A percentile compares a stretch with the other conserved stretches of the same genome.
phyloP scores from a whole-genome alignment of 2,888 invertebrate genomes.

The Anorthoa munda region DNA sequence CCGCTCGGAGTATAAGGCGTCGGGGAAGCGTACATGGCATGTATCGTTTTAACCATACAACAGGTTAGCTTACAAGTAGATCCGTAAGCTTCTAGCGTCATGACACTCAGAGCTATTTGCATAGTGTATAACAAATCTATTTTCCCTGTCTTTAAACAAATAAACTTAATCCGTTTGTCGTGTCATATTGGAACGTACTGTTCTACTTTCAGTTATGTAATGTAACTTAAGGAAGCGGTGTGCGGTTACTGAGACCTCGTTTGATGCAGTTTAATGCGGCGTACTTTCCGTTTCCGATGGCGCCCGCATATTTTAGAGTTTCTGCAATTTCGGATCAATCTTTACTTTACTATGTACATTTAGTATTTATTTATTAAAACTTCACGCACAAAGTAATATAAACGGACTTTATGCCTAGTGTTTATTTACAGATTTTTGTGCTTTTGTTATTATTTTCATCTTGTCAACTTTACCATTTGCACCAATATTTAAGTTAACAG shows the following conservation, averaged over 20 bases:
- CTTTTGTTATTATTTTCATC: neutral
- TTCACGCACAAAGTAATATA: no score
- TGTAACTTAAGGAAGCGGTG: conserved; percentile 12
- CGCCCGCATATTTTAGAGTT: neutral
- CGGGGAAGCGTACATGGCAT: no score
- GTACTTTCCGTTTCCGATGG: conserved; percentile 35
- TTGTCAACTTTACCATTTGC: no score
- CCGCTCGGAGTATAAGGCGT: no score
- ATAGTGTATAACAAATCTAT: neutral
- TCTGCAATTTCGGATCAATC: neutral
- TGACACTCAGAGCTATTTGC: neutral
- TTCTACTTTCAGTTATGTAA: conserved; percentile 37
- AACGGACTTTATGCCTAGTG: no score
- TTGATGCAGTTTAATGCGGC: conserved; percentile 1
- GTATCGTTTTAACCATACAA: no score
- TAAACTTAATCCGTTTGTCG: neutral
- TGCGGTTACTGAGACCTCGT: conserved; percentile 20
- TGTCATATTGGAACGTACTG: neutral
- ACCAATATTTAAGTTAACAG: no score
- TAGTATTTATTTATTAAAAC: no score
- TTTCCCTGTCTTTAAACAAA: neutral
- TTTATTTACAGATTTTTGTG: neutral
- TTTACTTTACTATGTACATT: neutral
- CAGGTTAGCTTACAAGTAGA: no score
- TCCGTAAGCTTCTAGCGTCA: neutral